Conservation (phyloP, 1,140 invertebrate genomes). For the Catajapyx aquilonaris region DNA sequence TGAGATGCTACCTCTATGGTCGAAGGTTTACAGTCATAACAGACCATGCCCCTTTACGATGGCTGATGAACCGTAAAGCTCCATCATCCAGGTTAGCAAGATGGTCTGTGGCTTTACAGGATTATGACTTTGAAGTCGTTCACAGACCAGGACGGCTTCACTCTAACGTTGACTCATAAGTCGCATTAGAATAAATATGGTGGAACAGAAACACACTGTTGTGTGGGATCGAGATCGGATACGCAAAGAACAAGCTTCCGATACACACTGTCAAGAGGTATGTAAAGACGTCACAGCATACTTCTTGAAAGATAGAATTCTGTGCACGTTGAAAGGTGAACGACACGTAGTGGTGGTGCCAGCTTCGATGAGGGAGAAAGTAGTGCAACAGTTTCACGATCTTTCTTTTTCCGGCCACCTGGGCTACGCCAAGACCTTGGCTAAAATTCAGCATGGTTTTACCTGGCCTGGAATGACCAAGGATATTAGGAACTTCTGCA, state of each 20-base stretch:
- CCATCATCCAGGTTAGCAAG: conserved; percentile 21
- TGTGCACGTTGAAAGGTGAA: conserved; percentile 16
- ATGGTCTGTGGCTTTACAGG: conserved; percentile 27
- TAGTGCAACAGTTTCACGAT: too few species aligned
- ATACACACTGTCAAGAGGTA: neutral
- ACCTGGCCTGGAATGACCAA: conserved; percentile 10
- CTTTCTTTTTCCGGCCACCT: neutral
- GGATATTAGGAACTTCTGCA: conserved; percentile 8
- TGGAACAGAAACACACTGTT: conserved; percentile 16
- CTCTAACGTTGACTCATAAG: conserved; percentile 5
- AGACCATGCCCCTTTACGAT: conserved; percentile 26
- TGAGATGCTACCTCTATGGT: conserved; percentile 25
- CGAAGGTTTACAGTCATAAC: conserved; percentile 25
- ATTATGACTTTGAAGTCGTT: conserved; percentile 22
- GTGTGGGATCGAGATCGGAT: too few species aligned
- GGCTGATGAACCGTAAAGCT: conserved; percentile 24
- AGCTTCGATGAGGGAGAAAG: too few species aligned
- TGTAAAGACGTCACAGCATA: conserved; percentile 13
- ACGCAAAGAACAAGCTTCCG: too few species aligned
- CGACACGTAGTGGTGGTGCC: too few species aligned
- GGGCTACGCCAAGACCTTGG: conserved; percentile 1
- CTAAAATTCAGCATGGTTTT: conserved; percentile 4
- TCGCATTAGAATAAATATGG: conserved; percentile 9
- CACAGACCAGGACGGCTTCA: conserved; percentile 20
- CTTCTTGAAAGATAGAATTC: conserved; percentile 18